Evolutionary conservation across 2,797 vertebrate species (phyloP).

Genomic region (Apogon talboti): DNA sequence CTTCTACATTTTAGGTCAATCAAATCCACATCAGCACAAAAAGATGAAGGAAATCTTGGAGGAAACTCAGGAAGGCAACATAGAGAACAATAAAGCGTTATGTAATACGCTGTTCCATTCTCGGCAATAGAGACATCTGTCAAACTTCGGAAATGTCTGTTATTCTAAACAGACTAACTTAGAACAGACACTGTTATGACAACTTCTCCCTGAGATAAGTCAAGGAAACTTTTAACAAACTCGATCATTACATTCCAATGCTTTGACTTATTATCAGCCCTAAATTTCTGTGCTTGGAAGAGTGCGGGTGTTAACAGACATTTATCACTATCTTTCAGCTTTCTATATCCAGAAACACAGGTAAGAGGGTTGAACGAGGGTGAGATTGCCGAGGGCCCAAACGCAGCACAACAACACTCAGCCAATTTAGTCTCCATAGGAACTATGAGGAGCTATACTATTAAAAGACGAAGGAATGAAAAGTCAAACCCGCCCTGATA

Average conservation of each 20-base stretch:
- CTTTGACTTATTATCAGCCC: constrained; percentile 37
- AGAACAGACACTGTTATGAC: background rate
- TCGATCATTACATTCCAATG: constrained; percentile 19
- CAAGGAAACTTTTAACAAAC: constrained; percentile 22
- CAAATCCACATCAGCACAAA: constrained; percentile 4
- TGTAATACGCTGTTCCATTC: constrained; percentile 6
- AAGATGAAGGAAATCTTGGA: background rate
- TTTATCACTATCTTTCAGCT: constrained; percentile 43
- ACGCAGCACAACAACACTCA: constrained; percentile 53
- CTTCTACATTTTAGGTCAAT: constrained; percentile 24
- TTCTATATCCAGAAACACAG: constrained; percentile 66
- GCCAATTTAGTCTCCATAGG: constrained; percentile 71
- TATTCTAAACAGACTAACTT: constrained; percentile 5
- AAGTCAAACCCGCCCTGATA: constrained; percentile 31
- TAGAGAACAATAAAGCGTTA: constrained; percentile 22
- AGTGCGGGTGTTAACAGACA: constrained; percentile 41
- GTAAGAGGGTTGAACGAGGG: constrained; percentile 58
- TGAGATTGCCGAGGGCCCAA: constrained; percentile 57
- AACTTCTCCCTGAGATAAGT: constrained; percentile 9
- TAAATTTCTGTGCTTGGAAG: constrained; percentile 16
- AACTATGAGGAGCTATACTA: constrained; percentile 58
- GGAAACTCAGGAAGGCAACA: constrained; percentile 20
- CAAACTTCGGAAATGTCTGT: constrained; percentile 29
- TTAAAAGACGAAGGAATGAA: constrained; percentile 55
- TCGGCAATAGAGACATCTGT: constrained; percentile 11